These are phyloP conservation scores for Thaleichthys pacificus DNA, from an alignment of 2,797 vertebrate genomes.

Conservation along the genomic window DNA sequence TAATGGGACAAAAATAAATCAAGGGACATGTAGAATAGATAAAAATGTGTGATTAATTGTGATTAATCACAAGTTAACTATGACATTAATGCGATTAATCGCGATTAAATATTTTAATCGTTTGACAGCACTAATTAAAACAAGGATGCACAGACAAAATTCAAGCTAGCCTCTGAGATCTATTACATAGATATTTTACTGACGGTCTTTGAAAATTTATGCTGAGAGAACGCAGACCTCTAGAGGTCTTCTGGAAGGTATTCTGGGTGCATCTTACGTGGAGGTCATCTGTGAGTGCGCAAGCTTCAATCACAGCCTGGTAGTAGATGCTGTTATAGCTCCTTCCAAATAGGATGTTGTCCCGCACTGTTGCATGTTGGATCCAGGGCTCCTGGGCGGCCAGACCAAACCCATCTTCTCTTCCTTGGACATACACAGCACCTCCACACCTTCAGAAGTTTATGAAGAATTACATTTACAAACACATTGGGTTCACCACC, in stretches of 20 bases:
- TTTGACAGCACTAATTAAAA: too few species aligned
- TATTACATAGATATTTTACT: too few species aligned
- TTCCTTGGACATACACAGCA: constrained; percentile 74
- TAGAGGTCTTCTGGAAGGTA: too few species aligned
- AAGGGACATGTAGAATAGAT: too few species aligned
- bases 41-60: too few species aligned
- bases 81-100: too few species aligned
- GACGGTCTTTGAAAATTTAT: not conserved
- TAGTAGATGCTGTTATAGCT: constrained; percentile 81
- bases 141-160: too few species aligned
- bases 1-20: too few species aligned
- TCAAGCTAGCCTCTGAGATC: too few species aligned
- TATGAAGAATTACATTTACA: not conserved
- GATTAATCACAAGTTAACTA: too few species aligned
- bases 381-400: constrained; percentile 94
- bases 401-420: constrained; percentile 85
- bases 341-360: constrained; percentile 94
- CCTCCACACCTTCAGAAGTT: constrained; percentile 69
- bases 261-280: constrained; percentile 74
- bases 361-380: constrained; percentile 88
- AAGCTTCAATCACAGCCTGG: constrained; percentile 85
- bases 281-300: constrained; percentile 88
- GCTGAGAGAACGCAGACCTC: not conserved
- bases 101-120: too few species aligned
- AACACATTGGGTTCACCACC: too few species aligned